A percentile compares a stretch with the other conserved stretches of the same genome.
Conservation (phyloP, 2,888 invertebrate species). For the Phragmatobia fuliginosa region DNA sequence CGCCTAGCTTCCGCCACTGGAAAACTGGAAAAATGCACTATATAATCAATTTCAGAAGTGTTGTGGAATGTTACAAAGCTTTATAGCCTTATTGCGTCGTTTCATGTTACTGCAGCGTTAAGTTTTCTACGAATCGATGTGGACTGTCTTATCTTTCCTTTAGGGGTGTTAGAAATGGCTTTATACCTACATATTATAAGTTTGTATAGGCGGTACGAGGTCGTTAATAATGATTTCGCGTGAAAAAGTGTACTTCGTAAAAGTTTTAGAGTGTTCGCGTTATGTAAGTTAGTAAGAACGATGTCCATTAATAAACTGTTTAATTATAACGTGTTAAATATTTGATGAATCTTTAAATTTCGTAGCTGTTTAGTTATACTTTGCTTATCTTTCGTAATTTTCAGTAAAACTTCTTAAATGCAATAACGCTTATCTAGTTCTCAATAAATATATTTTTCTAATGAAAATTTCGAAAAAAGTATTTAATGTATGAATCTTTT, state of each 20-base stretch:
- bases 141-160: conserved; percentile 44
- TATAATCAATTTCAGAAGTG: conserved; percentile 80
- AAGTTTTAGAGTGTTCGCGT: conserved; percentile 9
- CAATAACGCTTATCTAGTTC: background rate
- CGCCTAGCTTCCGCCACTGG: conserved; percentile 67
- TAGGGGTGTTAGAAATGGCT: conserved; percentile 42
- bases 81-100: conserved; percentile 50
- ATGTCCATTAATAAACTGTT: background rate
- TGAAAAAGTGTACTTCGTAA: conserved; percentile 25
- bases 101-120: conserved; percentile 55
- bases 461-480: background rate
- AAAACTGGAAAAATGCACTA: conserved; percentile 75
- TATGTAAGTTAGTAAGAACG: background rate
- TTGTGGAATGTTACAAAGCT: conserved; percentile 64
- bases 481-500: background rate
- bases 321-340: background rate
- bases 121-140: conserved; percentile 58
- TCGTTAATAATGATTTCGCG: conserved; percentile 46
- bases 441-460: background rate
- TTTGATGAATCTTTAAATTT: background rate
- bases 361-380: background rate
- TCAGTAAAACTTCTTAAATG: background rate
- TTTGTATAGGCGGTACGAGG: conserved; percentile 33
- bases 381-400: background rate
- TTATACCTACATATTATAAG: conserved; percentile 34